Evolutionary conservation across 2,888 invertebrate genomes (phyloP), one percentile per base, ranked within the genome.

Genomic region (Lacanobia wlatinum): DNA sequence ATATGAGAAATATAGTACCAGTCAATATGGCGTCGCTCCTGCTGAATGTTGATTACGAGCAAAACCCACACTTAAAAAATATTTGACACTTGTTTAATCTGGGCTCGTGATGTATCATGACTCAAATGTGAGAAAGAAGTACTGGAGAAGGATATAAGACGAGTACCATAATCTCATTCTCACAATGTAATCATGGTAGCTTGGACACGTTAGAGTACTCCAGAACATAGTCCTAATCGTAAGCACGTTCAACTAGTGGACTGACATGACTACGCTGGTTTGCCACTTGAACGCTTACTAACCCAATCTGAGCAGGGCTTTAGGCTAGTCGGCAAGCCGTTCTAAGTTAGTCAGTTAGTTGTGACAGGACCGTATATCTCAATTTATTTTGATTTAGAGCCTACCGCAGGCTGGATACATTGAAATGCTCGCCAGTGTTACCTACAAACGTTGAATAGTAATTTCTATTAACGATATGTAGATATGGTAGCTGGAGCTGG

Each of bases 371-470:
- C 88, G 74, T 88, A 88, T 85, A 87, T 88, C 88, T 88, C 87
- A 85, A 86, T 88, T 87, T 87, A 78, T 87, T 87, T 86, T 87
- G 88, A 87, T 88, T 88, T 87, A 88, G 84, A 74, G 83, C 82
- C 67, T 63, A 70, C 75, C 73, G 59, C 80, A 67, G 77, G 71
- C 74, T 77, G 74, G 63, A 73, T 82, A 80, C 81, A 85, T 85
- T 81, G 85, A 84, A 84, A 81, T 84, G 78, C 70, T 78, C 38
- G 71, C 53, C 61, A 66, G 43, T 59, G 60, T 62, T 63, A 68
- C 68, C 46, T 75, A 81, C 46, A 28, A 64, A 65, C 3, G 66
- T 68, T 58, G 52, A 66, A 56, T 61, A 18, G 59, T 69, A 66
- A 76, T 73, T 71, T 61, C 40, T 66, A 65, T 71, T 70, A 74